Evolutionary conservation across 1,140 invertebrate genomes (phyloP).

Genomic region (Scaptomyza hsui): DNA sequence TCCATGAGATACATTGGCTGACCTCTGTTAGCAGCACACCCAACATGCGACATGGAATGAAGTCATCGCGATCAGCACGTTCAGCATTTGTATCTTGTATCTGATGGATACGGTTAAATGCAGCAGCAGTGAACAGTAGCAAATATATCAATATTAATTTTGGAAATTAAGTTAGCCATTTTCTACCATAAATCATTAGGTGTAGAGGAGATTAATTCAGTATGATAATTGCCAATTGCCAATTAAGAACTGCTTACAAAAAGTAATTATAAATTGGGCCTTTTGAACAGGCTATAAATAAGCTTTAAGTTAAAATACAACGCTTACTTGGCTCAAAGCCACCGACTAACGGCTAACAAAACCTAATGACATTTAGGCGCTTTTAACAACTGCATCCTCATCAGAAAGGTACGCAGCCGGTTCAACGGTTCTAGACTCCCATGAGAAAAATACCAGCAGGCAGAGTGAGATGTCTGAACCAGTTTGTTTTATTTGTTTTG

Average conservation of each 20-base stretch:
- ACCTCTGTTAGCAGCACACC: constrained; percentile 56
- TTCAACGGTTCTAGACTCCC: constrained; percentile 24
- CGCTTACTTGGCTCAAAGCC: constrained; percentile 9
- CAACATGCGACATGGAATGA: constrained; percentile 60
- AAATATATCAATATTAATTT: constrained; percentile 28
- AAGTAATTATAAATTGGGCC: constrained; percentile 25
- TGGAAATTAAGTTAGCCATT: constrained; percentile 8
- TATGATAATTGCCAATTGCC: constrained; percentile 6
- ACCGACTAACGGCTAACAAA: constrained; percentile 8
- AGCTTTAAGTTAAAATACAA: neutral
- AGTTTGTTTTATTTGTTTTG: constrained; percentile 28
- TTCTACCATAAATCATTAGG: constrained; percentile 11
- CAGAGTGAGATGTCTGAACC: constrained; percentile 36
- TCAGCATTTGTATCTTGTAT: constrained; percentile 44
- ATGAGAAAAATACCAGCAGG: constrained; percentile 37
- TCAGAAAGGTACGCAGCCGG: constrained; percentile 20
- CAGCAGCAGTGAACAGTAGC: constrained; percentile 33
- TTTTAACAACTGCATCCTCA: constrained; percentile 54
- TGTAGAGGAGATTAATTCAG: no score
- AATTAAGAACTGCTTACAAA: constrained; percentile 16
- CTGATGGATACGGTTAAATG: constrained; percentile 44
- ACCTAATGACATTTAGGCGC: constrained; percentile 48
- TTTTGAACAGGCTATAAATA: constrained; percentile 2
- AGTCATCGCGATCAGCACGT: constrained; percentile 72
- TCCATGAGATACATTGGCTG: constrained; percentile 50